Evolutionary conservation across 2,113 vertebrate species (phyloP).

Genomic region (crab-eating macaque (Macaca fascicularis)): T2T-MFA8v1.1 NC_088380.1:92419501-92420000

Average conservation of each 20-base stretch:
- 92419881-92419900: not conserved
- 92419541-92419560: constrained; percentile 46
- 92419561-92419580: constrained; percentile 66
- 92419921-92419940: not conserved
- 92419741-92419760: constrained; percentile 61
- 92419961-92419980: constrained; percentile 29
- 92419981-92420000: not conserved
- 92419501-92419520: constrained; percentile 17
- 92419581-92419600: constrained; percentile 59
- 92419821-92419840: constrained; percentile 11
- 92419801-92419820: constrained; percentile 61
- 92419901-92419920: constrained; percentile 46
- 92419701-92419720: constrained; percentile 41
- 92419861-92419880: constrained; percentile 45
- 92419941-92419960: not conserved
- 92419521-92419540: constrained; percentile 39
- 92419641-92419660: constrained; percentile 51
- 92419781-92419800: constrained; percentile 47
- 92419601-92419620: constrained; percentile 66
- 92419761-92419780: constrained; percentile 48
- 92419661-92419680: constrained; percentile 60
- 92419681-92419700: constrained; percentile 65
- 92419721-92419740: constrained; percentile 51
- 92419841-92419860: not conserved
- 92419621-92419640: constrained; percentile 75